Evolutionary conservation across 37 sponge, comb jelly and placozoan species (phyloP), one percentile per base, ranked within the genome.

Genomic region (Agelas oroides): DNA sequence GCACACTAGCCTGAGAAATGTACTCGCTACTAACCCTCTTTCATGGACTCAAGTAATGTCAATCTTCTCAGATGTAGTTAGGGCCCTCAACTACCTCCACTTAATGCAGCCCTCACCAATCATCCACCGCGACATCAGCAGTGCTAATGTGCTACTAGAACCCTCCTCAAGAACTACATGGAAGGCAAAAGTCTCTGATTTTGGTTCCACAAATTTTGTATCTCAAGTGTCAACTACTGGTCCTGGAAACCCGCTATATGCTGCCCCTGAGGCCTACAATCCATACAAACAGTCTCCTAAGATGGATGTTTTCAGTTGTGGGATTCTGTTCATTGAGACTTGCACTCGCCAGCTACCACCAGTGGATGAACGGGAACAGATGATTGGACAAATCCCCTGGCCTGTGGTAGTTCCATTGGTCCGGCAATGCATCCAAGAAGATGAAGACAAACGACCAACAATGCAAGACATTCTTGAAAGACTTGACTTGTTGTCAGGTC

Each of bases 71-170:
- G 86, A 85, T 8, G 81, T 82, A 37, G 86, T 74, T 60, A 40
- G 81, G 27, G 91, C 86, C 23, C 66, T 91, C 30, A 68, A 76
- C 70, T 91, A 91, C 77, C 70, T 91, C 23, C 91, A 91, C 76
- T 33, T 53, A 3, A 62, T 75, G n/a, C 34, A 35, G 16, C 91
- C 91, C 11, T 39, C 62, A 2, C 83, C 86, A 20, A 85, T 91
- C 62, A 80, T 91, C 39, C 91, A 91, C 68, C 71, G 91, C 20
- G 91, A 85, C 56, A 58, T 91, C 78, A 91, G 91, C 71, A 86
- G 86, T 71, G 81, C 82, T 41, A 91, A 91, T 69, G 83, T 91
- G 3, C 76, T 91, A 0, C 81, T 91, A 36, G 40, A 80, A 30
- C 81, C 81, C 27, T 11, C 25, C 2, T 53, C 70, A 0, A 20